Conservation (phyloP, 2,797 vertebrate genomes). For the Micropoecilia bifurca region DNA sequence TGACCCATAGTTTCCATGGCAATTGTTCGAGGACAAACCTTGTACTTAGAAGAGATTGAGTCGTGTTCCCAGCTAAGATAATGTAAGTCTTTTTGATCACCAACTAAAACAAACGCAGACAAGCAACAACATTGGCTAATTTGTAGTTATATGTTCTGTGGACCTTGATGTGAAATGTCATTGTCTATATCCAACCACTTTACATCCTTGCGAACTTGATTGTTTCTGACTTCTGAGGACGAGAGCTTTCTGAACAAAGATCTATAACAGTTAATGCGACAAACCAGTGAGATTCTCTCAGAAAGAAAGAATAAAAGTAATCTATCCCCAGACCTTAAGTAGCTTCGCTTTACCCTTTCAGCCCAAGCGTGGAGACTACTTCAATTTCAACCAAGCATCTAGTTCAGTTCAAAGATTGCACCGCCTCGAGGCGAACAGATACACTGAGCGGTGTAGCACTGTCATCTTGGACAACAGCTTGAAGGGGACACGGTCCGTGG, state of each 20-base stretch:
- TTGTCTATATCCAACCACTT: background rate
- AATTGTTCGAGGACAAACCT: background rate
- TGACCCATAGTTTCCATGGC: background rate
- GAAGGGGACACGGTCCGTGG: slow-evolving; percentile 16
- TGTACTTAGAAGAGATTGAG: background rate
- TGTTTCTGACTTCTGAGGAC: background rate
- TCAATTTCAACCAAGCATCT: slow-evolving; percentile 8
- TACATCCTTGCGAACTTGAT: background rate
- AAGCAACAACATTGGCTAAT: slow-evolving; percentile 59
- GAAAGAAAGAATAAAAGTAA: background rate
- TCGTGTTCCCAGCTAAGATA: slow-evolving; percentile 32
- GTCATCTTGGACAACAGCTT: slow-evolving; percentile 30
- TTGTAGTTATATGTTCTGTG: slow-evolving; percentile 49
- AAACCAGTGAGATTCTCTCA: background rate
- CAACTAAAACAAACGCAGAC: slow-evolving; percentile 58
- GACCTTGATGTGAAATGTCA: slow-evolving; percentile 59
- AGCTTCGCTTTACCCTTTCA: background rate
- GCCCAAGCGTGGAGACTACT: background rate
- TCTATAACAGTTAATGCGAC: background rate
- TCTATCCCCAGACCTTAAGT: background rate
- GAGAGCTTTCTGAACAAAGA: background rate
- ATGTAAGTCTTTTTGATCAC: slow-evolving; percentile 46
- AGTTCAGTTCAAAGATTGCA: slow-evolving; percentile 18
- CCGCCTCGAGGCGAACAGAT: slow-evolving; percentile 12
- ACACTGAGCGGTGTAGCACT: background rate